A percentile compares a stretch with the other conserved stretches of the same genome.
These are phyloP conservation scores for Zophobas atratus DNA, from an alignment of 1,140 invertebrate genomes.

Conservation along the genomic window DNA sequence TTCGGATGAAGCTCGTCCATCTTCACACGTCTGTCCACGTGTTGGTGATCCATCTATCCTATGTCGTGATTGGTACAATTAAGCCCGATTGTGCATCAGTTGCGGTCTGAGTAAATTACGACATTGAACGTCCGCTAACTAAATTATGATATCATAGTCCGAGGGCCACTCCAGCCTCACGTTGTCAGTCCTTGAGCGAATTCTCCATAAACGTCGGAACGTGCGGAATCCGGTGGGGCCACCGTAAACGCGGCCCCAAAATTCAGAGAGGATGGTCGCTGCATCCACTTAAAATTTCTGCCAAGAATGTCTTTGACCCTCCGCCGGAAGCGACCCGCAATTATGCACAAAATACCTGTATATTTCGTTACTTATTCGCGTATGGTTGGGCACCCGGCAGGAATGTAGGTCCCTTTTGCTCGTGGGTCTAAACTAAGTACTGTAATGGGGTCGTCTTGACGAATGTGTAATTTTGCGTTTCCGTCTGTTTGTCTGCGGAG, in stretches of 20 bases:
- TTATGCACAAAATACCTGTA: background rate
- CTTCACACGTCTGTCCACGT: too few species aligned
- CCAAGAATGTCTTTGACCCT: conserved; percentile 39
- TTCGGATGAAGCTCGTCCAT: too few species aligned
- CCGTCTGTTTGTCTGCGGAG: too few species aligned
- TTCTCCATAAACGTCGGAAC: conserved; percentile 38
- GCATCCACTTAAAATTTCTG: conserved; percentile 17
- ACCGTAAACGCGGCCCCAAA: conserved; percentile 24
- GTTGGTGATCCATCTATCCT: background rate
- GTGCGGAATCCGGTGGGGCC: conserved; percentile 38
- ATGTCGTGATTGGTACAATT: conserved; percentile 40
- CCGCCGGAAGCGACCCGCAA: background rate
- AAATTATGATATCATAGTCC: conserved; percentile 47
- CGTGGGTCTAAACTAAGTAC: too few species aligned
- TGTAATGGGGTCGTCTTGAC: too few species aligned
- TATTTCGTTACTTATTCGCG: too few species aligned
- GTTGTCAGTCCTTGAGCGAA: conserved; percentile 31
- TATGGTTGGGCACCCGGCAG: too few species aligned
- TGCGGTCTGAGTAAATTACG: conserved; percentile 44
- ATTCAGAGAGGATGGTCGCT: conserved; percentile 32
- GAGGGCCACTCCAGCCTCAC: conserved; percentile 27
- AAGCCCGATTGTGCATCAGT: conserved; percentile 36
- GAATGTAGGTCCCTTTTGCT: too few species aligned
- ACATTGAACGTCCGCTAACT: conserved; percentile 47
- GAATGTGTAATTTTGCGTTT: too few species aligned